Percentiles rank a stretch among this genome's conserved stretches.
Conservation (phyloP, 2,888 invertebrate genomes). For the Elgonia sp. region DNA sequence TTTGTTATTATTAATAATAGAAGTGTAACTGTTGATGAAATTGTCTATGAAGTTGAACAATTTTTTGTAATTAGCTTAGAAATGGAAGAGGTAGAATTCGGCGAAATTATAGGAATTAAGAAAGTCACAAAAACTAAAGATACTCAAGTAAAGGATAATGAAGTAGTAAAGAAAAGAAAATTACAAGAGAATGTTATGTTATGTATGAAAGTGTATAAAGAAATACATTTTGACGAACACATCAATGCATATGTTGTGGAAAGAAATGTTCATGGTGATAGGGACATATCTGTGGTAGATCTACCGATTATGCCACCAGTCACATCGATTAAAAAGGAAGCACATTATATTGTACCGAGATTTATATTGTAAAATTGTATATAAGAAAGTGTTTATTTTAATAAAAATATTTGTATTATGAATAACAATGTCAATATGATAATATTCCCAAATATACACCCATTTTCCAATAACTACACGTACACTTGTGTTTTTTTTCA, state of each 20-base stretch:
- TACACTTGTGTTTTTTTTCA: no score
- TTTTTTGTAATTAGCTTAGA: slow-evolving; percentile 40
- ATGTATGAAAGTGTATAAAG: slow-evolving; percentile 21
- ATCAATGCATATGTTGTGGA: slow-evolving; percentile 40
- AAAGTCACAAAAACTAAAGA: slow-evolving; percentile 24
- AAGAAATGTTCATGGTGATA: slow-evolving; percentile 33
- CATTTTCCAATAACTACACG: no score
- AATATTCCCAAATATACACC: no score
- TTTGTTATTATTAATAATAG: slow-evolving; percentile 12
- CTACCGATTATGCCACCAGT: slow-evolving; percentile 24
- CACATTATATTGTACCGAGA: slow-evolving; percentile 40
- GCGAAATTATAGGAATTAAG: slow-evolving; percentile 50
- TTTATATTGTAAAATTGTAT: slow-evolving; percentile 27
- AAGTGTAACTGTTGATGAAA: slow-evolving; percentile 46
- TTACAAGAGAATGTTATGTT: slow-evolving; percentile 24
- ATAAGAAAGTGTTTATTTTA: no score
- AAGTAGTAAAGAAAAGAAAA: slow-evolving; percentile 8
- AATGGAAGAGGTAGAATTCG: slow-evolving; percentile 47
- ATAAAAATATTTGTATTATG: no score
- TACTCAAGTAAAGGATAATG: neutral
- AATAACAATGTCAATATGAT: no score
- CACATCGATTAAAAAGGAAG: slow-evolving; percentile 2
- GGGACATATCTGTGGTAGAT: slow-evolving; percentile 9
- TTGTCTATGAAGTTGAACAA: slow-evolving; percentile 23
- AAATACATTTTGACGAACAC: slow-evolving; percentile 51